Conservation (phyloP, 1,140 invertebrate species). For the Diploscapter pachys region DNA sequence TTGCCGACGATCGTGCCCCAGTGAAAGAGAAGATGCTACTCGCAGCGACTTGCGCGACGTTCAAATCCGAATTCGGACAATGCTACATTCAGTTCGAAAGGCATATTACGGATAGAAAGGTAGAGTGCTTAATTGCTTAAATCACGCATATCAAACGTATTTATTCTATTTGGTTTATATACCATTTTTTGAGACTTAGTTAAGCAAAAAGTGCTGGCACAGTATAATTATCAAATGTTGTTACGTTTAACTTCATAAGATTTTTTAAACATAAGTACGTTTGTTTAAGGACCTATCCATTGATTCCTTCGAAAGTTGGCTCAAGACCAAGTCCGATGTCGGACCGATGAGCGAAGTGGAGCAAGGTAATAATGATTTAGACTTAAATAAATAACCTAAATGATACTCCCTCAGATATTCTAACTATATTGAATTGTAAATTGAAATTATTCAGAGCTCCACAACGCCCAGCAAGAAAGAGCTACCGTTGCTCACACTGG, state of each 20-base stretch:
- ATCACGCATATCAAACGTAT: too few relatives aligned
- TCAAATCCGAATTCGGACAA: constrained; percentile 91
- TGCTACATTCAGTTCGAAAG: constrained; percentile 84
- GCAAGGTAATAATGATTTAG: background rate
- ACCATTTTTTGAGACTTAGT: too few relatives aligned
- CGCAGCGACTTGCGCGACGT: constrained; percentile 92
- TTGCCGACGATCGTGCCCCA: constrained; percentile 58
- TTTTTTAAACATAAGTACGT: too few relatives aligned
- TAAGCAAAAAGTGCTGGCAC: too few relatives aligned
- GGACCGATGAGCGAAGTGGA: constrained; percentile 42
- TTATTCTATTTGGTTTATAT: background rate
- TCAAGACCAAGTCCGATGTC: constrained; percentile 37
- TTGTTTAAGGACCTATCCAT: constrained; percentile 65
- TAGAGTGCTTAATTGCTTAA: background rate
- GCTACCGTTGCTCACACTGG: constrained; percentile 25
- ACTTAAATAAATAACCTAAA: constrained; percentile 19
- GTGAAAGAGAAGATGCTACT: constrained; percentile 95
- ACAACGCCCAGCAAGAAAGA: constrained; percentile 42
- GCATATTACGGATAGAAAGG: constrained; percentile 70
- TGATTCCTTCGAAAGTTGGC: constrained; percentile 45
- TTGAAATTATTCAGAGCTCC: constrained; percentile 40
- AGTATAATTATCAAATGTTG: too few relatives aligned
- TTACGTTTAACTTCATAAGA: too few relatives aligned
- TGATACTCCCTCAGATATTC: constrained; percentile 46
- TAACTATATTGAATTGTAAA: constrained; percentile 37